Evolutionary conservation across 2,113 vertebrate species (phyloP), one percentile per base, ranked within the genome.

Genomic region (Odobenus rosmarus): DNA sequence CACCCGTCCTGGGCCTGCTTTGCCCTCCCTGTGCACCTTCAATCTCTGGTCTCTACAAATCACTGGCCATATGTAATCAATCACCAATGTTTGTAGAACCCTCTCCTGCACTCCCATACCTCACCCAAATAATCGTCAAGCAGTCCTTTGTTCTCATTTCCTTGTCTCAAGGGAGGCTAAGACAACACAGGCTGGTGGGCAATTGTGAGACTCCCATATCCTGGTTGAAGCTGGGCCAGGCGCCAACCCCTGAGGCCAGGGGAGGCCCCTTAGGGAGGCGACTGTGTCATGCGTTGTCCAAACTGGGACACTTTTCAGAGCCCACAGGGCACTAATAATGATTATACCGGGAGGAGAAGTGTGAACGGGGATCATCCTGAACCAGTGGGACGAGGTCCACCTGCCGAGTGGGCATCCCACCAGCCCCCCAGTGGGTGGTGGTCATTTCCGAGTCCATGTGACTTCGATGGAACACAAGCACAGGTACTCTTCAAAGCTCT

Each of bases 271-370:
- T 7, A 7, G 36, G 19, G 31, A 33, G 67, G 92, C 0, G 2
- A 36, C 18, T 2, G 0, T 24, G 14, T 15, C 6, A 10, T 42
- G 67, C 55, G 11, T 0, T 4, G 0, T 33, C 46, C 61, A 80
- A 14, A 36, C 15, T 26, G 18, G 55, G 46, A 49, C 31, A 7
- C 16, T 23, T 39, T 39, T 14, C 46, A 67, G 77, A 72, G 64
- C 7, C 0, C 3, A 15, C 3, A 31, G 39, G n/a, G 33, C 3
- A 2, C 19, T 13, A 0, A 19, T 3, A 31, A 3, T 1, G 4
- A n/a, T 79, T 36, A 46, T 8, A 26, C 55, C 62, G 28, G 6
- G 53, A 55, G 46, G 13, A 31, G 10, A 51, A 18, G 7, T 1
- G 0, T 64, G 46, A 26, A 13, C 15, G 0, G 12, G 55, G 39